A percentile compares a stretch with the other conserved stretches of the same genome.
phyloP scores from a whole-genome alignment of 1,140 invertebrate genomes.

The Centruroides sculpturatus region DNA sequence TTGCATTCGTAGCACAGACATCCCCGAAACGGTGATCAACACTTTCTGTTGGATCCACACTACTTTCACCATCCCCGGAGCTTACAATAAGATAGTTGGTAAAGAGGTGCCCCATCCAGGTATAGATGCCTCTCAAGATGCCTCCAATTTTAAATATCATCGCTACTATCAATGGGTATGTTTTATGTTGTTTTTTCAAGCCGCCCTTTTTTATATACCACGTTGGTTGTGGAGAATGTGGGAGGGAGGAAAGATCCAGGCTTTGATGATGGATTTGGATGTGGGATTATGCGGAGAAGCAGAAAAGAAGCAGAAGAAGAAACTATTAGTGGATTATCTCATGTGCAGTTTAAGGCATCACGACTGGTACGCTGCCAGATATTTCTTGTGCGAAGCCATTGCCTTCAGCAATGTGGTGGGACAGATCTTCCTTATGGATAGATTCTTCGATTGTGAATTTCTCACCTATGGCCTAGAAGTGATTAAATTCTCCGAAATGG shows the following conservation, averaged over 20 bases:
- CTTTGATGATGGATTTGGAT: constrained; percentile 88
- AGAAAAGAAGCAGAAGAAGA: constrained; percentile 92
- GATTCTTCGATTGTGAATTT: constrained; percentile 91
- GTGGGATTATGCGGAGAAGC: constrained; percentile 82
- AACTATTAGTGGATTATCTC: constrained; percentile 83
- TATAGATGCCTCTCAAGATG: constrained; percentile 20
- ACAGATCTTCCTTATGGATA: constrained; percentile 95
- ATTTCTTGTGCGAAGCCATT: constrained; percentile 81
- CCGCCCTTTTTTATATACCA: constrained; percentile 72
- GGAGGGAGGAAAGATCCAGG: constrained; percentile 92
- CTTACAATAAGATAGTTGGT: constrained; percentile 44
- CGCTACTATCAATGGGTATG: constrained; percentile 96
- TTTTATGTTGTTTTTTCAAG: constrained; percentile 49
- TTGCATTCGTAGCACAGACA: constrained; percentile 81
- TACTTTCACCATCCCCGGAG: constrained; percentile 64
- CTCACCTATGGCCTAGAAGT: constrained; percentile 89
- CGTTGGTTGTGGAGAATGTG: constrained; percentile 91
- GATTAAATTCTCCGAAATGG: constrained; percentile 75
- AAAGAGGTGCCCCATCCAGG: constrained; percentile 56
- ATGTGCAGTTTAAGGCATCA: constrained; percentile 82
- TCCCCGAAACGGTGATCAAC: constrained; percentile 73
- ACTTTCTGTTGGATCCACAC: constrained; percentile 93
- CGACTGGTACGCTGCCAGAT: constrained; percentile 92
- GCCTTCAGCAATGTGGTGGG: constrained; percentile 80
- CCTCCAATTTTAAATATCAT: constrained; percentile 60